Evolutionary conservation across 2,113 vertebrate species (phyloP).

Genomic region (Erythrolamprus reginae): DNA sequence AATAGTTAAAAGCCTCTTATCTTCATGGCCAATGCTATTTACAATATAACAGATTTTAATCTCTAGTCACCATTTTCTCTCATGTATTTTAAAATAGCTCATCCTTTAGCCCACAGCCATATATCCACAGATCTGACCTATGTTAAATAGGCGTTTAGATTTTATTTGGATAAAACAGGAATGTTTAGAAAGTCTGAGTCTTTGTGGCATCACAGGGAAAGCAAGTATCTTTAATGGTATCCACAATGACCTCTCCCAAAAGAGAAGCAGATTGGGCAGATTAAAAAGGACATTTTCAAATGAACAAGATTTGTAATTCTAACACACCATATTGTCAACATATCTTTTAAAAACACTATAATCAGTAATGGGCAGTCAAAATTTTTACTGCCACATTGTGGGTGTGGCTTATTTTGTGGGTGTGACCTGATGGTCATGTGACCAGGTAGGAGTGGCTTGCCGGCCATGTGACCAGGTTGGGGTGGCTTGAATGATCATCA

Average conservation of each 20-base stretch:
- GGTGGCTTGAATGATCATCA: too few species aligned
- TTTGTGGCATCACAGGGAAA: background rate
- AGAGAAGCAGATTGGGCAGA: background rate
- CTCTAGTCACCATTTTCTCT: background rate
- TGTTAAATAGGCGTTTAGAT: background rate
- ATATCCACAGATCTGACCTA: background rate
- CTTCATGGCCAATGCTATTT: background rate
- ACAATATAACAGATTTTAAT: background rate
- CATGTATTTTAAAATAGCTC: background rate
- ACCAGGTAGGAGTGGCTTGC: too few species aligned
- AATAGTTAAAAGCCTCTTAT: background rate
- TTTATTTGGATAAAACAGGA: background rate
- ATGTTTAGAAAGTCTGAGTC: background rate
- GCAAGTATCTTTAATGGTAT: background rate
- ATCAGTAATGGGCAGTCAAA: too few species aligned
- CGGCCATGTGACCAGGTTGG: too few species aligned
- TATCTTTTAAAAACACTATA: background rate
- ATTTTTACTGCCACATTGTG: too few species aligned
- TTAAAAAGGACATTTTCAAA: background rate
- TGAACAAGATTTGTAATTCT: background rate
- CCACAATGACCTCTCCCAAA: background rate
- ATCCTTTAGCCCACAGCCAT: background rate
- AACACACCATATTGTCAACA: background rate
- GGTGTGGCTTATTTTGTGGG: too few species aligned
- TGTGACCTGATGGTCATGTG: too few species aligned